Evolutionary conservation across 2,797 vertebrate species (phyloP), one percentile per base, ranked within the genome.

Genomic region (Scomberomorus guttatus): DNA sequence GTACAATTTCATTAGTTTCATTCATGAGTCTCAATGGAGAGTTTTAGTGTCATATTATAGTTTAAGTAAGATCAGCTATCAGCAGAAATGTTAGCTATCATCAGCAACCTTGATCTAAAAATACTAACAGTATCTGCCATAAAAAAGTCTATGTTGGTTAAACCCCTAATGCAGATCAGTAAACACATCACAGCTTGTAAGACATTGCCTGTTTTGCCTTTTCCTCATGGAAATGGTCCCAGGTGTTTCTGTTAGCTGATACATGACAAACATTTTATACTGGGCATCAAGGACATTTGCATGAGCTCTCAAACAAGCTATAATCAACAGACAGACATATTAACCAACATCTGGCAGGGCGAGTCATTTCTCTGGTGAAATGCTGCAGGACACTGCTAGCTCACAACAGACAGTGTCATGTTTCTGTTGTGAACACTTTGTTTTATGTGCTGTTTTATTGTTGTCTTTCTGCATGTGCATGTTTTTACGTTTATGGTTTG

Each of bases 271-370:
- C 52, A 56, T 75, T 87, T 83, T 42, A 8, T 77, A 83, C 64
- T 34, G 80, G 56, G 72, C 75, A 84, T 57, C 71, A 54, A 85
- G 80, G 85, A 88, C 77, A 50, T 81, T 83, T 69, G 48, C 61
- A 61, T 79, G 77, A 64, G 75, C 81, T 65, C 82, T 66, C 58
- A 83, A 92, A 92, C 81, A 84, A 69, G 74, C 77, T 71, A 54
- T 89, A 81, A 90, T 84, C 81, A 79, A 86, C 82, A 88, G 77
- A 72, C 83, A 82, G 76, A 87, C 50, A 66, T 75, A 80, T 86
- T 85, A 85, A 72, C 57, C 66, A 84, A 87, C 90, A 91, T 90
- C 91, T 92, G 91, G 83, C 87, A 58, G 65, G 65, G 54, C 55
- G 3, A 79, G 62, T 22, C 64, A 68, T 82, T 74, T 22, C 58